Evolutionary conservation across 2,888 invertebrate genomes (phyloP).

Genomic region (Chaetogeoica ovagalla): DNA sequence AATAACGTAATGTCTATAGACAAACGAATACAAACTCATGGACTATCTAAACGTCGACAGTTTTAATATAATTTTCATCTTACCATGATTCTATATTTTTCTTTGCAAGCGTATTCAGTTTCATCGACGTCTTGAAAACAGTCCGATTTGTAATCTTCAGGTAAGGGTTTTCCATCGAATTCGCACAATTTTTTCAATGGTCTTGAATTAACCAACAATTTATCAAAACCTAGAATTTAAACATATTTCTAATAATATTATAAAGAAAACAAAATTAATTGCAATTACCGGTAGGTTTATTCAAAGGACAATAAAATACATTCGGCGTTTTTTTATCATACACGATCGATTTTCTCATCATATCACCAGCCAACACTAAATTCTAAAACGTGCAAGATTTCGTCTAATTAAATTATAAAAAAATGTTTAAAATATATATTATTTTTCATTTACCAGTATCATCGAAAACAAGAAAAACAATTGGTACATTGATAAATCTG

Average conservation of each 20-base stretch:
- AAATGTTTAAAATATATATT: background rate
- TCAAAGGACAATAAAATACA: conserved; percentile 77
- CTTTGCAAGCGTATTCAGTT: conserved; percentile 77
- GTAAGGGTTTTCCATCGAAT: conserved; percentile 71
- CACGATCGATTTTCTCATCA: conserved; percentile 77
- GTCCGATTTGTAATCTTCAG: conserved; percentile 75
- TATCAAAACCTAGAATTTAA: conserved; percentile 64
- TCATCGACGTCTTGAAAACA: conserved; percentile 81
- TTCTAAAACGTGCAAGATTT: conserved; percentile 48
- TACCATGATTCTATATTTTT: conserved; percentile 79
- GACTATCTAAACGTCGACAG: background rate
- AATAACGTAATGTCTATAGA: background rate
- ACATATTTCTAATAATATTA: background rate
- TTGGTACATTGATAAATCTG: conserved; percentile 34
- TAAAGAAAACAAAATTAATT: background rate
- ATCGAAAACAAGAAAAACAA: conserved; percentile 38
- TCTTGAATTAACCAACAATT: conserved; percentile 71
- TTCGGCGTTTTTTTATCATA: conserved; percentile 79
- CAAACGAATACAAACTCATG: background rate
- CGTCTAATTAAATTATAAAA: background rate
- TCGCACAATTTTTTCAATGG: conserved; percentile 75
- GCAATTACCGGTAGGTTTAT: conserved; percentile 68
- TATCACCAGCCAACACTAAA: conserved; percentile 65
- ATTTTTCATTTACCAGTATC: conserved; percentile 21
- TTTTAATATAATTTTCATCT: conserved; percentile 57